These are phyloP conservation scores for Invenusta paracnida DNA, from an alignment of 2,888 invertebrate species.

Conservation along the genomic window DNA sequence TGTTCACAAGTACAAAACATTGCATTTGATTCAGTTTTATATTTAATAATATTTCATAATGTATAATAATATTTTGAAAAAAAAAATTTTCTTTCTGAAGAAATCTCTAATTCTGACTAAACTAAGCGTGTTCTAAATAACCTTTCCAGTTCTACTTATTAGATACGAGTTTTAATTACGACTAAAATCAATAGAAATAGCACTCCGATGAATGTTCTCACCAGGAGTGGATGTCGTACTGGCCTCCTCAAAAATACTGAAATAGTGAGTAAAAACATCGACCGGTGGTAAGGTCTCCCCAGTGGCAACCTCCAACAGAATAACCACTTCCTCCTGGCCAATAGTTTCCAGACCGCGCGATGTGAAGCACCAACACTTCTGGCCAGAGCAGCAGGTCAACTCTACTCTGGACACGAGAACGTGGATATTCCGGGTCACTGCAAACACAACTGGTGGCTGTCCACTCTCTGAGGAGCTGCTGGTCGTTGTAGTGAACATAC, in stretches of 20 bases:
- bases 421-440: slow-evolving; percentile 30
- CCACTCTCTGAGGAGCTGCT: background rate
- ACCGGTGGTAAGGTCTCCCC: slow-evolving; percentile 65
- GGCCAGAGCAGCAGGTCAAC: slow-evolving; percentile 43
- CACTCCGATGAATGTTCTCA: too few relatives aligned
- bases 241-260: slow-evolving; percentile 68
- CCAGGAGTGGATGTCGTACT: slow-evolving; percentile 44
- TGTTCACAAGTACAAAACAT: too few relatives aligned
- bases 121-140: too few relatives aligned
- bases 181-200: too few relatives aligned
- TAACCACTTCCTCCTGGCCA: slow-evolving; percentile 76
- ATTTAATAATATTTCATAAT: too few relatives aligned
- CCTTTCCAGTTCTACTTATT: too few relatives aligned
- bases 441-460: slow-evolving; percentile 7
- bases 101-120: too few relatives aligned
- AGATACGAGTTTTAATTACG: too few relatives aligned
- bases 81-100: too few relatives aligned
- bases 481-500: background rate
- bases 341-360: slow-evolving; percentile 74
- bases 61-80: too few relatives aligned
- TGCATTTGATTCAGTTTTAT: too few relatives aligned
- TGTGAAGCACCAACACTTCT: slow-evolving; percentile 69
- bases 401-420: background rate
- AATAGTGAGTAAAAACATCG: slow-evolving; percentile 73
- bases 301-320: slow-evolving; percentile 68